Evolutionary conservation across 2,888 invertebrate species (phyloP).

Genomic region (Siphlonurus alternatus): DNA sequence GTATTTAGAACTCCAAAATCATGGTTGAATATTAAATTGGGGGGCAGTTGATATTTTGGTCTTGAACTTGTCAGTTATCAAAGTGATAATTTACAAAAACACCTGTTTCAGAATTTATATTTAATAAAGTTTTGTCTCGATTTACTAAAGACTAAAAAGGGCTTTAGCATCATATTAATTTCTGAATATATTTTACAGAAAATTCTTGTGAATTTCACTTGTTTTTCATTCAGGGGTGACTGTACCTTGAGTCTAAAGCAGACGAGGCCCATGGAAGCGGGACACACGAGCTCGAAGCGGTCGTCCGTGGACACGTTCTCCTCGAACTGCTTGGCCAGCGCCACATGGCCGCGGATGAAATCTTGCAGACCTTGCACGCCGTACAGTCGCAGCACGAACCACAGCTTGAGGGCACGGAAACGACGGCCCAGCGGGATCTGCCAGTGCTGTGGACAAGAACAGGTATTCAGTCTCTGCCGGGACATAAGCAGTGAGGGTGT

Average conservation of each 20-base stretch:
- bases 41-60: too few species aligned
- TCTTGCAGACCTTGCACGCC: constrained; percentile 78
- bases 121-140: neutral
- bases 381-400: constrained; percentile 86
- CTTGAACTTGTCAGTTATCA: too few species aligned
- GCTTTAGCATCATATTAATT: neutral
- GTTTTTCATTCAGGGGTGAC: too few species aligned
- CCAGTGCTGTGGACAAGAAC: constrained; percentile 50
- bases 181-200: neutral
- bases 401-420: constrained; percentile 81
- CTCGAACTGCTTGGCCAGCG: constrained; percentile 76
- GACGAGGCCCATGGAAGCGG: constrained; percentile 86
- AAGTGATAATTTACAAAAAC: too few species aligned
- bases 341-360: constrained; percentile 70
- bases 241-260: constrained; percentile 79
- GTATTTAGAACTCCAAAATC: too few species aligned
- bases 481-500: neutral
- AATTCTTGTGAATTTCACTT: neutral
- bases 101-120: too few species aligned
- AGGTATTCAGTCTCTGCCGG: neutral
- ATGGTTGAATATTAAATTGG: too few species aligned
- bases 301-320: constrained; percentile 53
- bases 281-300: constrained; percentile 76
- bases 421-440: constrained; percentile 88
- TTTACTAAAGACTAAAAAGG: neutral